Evolutionary conservation across 64 coral and sea anemone genomes (phyloP).

Genomic region (Anthopleura sola): DNA sequence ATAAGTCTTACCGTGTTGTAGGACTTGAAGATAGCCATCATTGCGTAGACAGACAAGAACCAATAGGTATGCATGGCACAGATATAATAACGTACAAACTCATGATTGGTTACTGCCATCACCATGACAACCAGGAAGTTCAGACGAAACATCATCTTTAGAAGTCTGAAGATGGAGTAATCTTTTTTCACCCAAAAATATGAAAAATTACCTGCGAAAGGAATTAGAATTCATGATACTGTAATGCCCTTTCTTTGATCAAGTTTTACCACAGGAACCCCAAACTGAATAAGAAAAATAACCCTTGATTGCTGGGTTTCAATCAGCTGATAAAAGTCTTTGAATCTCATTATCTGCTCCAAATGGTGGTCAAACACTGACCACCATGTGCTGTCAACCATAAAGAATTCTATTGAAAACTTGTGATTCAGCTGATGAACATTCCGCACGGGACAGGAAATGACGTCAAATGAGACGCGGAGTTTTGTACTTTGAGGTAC

Average conservation of each 20-base stretch:
- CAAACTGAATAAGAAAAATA: not conserved
- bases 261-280: no score
- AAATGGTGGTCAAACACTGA: no score
- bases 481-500: no score
- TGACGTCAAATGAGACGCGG: no score
- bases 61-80: conserved; percentile 99
- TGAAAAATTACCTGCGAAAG: conserved; percentile 89
- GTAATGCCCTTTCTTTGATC: not conserved
- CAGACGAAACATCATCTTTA: conserved; percentile 98
- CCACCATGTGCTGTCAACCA: no score
- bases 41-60: conserved; percentile 94
- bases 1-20: conserved; percentile 67
- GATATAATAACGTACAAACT: conserved; percentile 97
- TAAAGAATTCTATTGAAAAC: no score
- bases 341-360: no score
- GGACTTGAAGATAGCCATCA: conserved; percentile 81
- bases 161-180: conserved; percentile 85
- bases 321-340: no score
- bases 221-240: not conserved
- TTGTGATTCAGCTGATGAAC: not conserved
- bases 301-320: no score
- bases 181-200: conserved; percentile 98
- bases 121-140: conserved; percentile 99
- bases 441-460: no score
- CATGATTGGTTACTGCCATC: conserved; percentile 98